Conservation (phyloP, 2,888 invertebrate species). For the Plebejus melissa region DNA sequence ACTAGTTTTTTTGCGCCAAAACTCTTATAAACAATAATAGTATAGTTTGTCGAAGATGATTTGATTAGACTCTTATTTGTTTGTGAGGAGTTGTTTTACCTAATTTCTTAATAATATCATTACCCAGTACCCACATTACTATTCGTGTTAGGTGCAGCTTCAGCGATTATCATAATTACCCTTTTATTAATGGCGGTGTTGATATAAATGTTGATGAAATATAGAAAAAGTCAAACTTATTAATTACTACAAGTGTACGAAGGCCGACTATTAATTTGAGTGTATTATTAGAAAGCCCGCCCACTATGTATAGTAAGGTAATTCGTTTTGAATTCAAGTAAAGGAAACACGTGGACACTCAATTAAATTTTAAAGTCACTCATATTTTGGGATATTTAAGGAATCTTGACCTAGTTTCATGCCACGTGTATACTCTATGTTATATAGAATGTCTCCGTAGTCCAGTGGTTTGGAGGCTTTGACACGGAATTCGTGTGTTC, state of each 20-base stretch:
- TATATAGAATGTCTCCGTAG: too few relatives aligned
- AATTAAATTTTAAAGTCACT: background rate
- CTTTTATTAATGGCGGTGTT: background rate
- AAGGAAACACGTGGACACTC: background rate
- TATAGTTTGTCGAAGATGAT: too few relatives aligned
- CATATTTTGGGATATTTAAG: too few relatives aligned
- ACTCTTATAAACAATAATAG: too few relatives aligned
- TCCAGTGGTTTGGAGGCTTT: too few relatives aligned
- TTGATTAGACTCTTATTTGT: too few relatives aligned
- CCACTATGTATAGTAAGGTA: background rate
- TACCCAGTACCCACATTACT: background rate
- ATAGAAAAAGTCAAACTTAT: constrained; percentile 6
- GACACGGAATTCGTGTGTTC: too few relatives aligned
- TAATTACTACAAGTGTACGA: background rate
- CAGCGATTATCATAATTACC: background rate
- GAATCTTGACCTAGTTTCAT: too few relatives aligned
- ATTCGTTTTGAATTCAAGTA: background rate
- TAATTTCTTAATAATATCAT: too few relatives aligned
- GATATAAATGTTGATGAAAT: background rate
- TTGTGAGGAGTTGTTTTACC: too few relatives aligned
- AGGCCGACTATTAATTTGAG: background rate
- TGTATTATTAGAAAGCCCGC: background rate
- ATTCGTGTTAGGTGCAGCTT: background rate
- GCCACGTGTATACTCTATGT: too few relatives aligned
- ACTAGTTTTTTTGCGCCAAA: too few relatives aligned